These are phyloP conservation scores for Hypanus sabinus DNA, from an alignment of 2,113 vertebrate genomes.

Conservation along the genomic window DNA sequence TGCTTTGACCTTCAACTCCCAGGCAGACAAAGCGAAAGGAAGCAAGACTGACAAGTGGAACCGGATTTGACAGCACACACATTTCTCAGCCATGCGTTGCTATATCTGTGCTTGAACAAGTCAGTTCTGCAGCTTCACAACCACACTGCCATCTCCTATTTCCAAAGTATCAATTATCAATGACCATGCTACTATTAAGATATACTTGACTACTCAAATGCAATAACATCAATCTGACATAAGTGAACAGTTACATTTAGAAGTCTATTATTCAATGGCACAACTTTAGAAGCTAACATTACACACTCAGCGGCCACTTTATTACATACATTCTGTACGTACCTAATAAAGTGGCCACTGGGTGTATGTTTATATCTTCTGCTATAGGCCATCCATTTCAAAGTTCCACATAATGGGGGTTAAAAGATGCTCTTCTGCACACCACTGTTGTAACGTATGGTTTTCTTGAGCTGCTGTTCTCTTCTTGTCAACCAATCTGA, in stretches of 20 bases:
- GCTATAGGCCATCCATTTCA: too few species aligned
- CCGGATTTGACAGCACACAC: background rate
- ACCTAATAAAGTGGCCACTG: too few species aligned
- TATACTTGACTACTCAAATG: background rate
- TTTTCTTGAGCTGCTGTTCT: too few species aligned
- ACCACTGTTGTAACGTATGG: too few species aligned
- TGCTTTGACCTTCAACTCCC: slow-evolving; percentile 9
- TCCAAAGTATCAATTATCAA: background rate
- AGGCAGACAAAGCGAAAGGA: background rate
- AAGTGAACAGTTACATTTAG: background rate
- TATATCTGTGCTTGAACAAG: background rate
- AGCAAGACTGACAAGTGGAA: slow-evolving; percentile 20
- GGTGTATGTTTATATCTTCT: too few species aligned
- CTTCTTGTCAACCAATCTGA: too few species aligned
- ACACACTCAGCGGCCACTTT: too few species aligned
- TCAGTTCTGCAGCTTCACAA: background rate
- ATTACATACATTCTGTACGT: too few species aligned
- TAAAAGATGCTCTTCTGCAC: too few species aligned
- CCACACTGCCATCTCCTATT: background rate
- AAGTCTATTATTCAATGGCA: background rate
- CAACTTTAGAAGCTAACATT: background rate
- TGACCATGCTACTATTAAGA: background rate
- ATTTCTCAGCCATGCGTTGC: background rate
- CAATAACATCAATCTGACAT: background rate
- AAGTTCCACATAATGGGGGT: too few species aligned